Base-by-base conservation (phyloP, 37 sponge, comb jelly and placozoan genomes). In the Cladorhizidae sp. region DNA sequence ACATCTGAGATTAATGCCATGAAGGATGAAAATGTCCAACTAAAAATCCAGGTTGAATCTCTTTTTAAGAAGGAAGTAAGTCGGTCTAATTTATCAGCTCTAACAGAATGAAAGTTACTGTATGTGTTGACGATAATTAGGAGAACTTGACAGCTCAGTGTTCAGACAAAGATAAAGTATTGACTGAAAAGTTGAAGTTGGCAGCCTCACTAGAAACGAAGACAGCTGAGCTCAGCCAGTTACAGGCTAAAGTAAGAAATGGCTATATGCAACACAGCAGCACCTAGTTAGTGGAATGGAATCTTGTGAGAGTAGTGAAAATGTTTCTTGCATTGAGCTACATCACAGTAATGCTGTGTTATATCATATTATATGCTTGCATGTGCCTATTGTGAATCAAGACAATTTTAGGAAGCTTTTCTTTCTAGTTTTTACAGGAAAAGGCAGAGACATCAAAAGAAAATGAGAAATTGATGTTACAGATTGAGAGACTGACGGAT, bases 361-460 rank as follows among this genome's bases (percentile, higher is more conserved):
- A 58, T 25, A 25, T 25, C 59, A 26, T 58, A 26, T 58, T 58
- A 21, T 6, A 68, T 68, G 3, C 3, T 28, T 39, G 26, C 40
- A 68, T 68, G 40, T 37, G 50, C 20, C 51, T 72, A 72, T 72
- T 43, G 72, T 22, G 20, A 72, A 72, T 72, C 28, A 45, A 40
- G 12, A 61, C 12, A n/a, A n/a, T n/a, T n/a, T n/a, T n/a, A n/a
- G n/a, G n/a, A n/a, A n/a, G 62, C 5, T 29, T 17, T 42, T 40
- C 23, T 42, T 71, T 23, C 23, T 40, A 71, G 72, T 3, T 71
- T 41, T 3, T 49, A n/a, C 49, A 49, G 49, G n/a, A 36, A 42
- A 11, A 71, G 28, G n/a, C 72, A 41, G 72, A 71, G 12, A n/a
- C 28, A 9, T 23, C 49, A 26, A 23, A 1, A 23, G 14, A 3